These are phyloP conservation scores for Acheta domesticus DNA, from an alignment of 2,888 invertebrate genomes.

Conservation along the genomic window DNA sequence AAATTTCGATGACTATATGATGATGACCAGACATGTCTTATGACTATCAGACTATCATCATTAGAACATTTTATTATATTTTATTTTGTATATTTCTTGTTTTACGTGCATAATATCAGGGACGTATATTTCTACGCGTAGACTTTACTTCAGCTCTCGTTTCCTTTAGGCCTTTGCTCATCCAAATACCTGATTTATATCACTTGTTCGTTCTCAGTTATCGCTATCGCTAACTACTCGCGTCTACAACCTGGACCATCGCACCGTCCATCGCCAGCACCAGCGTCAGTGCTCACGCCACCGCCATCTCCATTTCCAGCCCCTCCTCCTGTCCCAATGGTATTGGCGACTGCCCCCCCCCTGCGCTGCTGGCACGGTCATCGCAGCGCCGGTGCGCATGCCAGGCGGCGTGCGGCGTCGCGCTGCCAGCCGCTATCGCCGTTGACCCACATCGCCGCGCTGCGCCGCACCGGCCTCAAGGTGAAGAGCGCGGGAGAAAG, in stretches of 20 bases:
- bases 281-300: not conserved
- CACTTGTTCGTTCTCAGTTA: not conserved
- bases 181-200: no score
- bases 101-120: no score
- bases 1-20: no score
- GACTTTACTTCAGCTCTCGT: no score
- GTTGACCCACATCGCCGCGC: conserved; percentile 6
- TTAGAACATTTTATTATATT: no score
- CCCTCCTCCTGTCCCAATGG: not conserved
- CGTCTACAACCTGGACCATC: not conserved
- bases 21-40: no score
- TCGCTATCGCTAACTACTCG: not conserved
- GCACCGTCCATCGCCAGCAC: not conserved
- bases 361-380: not conserved
- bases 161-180: no score
- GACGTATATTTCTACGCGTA: no score
- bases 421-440: not conserved
- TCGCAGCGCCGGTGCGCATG: not conserved
- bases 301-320: not conserved
- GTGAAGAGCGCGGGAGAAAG: conserved; percentile 2
- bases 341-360: not conserved
- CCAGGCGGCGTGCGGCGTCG: not conserved
- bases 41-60: no score
- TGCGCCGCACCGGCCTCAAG: not conserved
- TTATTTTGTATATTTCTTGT: no score